A percentile compares a stretch with the other conserved stretches of the same genome.
phyloP scores from a whole-genome alignment of 2,888 invertebrate species.

The Archips xylosteana region DNA sequence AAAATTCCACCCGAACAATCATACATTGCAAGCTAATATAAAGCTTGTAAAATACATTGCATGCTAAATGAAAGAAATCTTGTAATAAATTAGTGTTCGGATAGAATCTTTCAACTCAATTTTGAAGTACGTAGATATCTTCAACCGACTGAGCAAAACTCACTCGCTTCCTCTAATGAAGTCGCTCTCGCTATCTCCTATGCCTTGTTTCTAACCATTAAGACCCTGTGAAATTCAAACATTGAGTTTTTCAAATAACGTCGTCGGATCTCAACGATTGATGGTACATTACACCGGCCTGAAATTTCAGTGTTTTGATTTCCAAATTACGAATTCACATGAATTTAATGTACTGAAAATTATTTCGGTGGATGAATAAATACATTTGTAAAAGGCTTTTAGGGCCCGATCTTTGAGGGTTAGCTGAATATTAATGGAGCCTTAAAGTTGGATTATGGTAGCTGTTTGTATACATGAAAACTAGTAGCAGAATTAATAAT shows the following conservation, averaged over 20 bases:
- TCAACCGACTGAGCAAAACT: too few relatives aligned
- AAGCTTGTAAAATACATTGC: too few relatives aligned
- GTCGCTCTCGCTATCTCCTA: conserved; percentile 37
- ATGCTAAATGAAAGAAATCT: too few relatives aligned
- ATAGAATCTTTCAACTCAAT: too few relatives aligned
- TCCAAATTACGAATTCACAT: conserved; percentile 31
- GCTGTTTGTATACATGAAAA: neutral
- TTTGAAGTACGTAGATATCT: too few relatives aligned
- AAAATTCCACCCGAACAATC: too few relatives aligned
- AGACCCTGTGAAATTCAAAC: conserved; percentile 55
- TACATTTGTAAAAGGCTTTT: conserved; percentile 6
- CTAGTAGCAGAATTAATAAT: neutral
- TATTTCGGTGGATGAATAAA: conserved; percentile 10
- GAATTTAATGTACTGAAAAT: conserved; percentile 11
- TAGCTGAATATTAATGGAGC: neutral
- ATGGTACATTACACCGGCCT: conserved; percentile 55
- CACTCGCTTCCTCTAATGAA: neutral
- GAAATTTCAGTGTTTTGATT: conserved; percentile 39
- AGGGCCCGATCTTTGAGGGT: conserved; percentile 7
- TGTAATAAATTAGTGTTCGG: too few relatives aligned
- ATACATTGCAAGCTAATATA: too few relatives aligned
- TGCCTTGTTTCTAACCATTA: conserved; percentile 43
- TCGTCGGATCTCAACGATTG: conserved; percentile 45
- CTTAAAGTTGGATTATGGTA: neutral
- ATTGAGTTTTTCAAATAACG: conserved; percentile 61